Base-by-base conservation (phyloP, 2,797 vertebrate species). In the Esox lucius region DNA sequence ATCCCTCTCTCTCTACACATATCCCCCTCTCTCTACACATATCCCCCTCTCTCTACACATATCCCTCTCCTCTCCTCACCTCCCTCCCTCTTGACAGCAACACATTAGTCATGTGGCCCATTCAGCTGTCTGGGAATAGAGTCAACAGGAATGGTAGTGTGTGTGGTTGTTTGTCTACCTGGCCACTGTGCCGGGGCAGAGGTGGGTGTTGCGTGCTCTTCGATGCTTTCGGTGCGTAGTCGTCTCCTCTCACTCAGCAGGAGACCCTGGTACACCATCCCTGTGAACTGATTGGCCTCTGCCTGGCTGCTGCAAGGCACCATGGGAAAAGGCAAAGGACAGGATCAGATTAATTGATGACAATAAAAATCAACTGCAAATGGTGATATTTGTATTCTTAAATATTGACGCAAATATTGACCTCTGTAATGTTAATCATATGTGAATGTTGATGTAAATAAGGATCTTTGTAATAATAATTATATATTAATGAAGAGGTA, bases 241-340 rank as follows among this genome's bases (percentile, higher is more conserved):
- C 98, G 93, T 71, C 97, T 94, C 16, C 98, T 94, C 70, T 98
- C 98, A 26, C 98, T 98, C 78, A 99, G 89, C 76, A 99, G 88
- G 80, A 99, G 94, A 26, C 97, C 98, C 91, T 99, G 97, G 86
- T 99, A 99, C 81, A 97, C 96, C 96, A 98, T 98, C 78, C 97
- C 97, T 33, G 97, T 98, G 81, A 98, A 96, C 92, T 98, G 97
- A 91, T 94, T 98, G 33, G 96, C 91, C 85, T 98, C 97, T 1
- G 96, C 85, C 84, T 98, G 97, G 91, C 93, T 96, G 91, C 95
- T 96, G 83, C 79, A 84, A 81, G 73, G 59, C 74, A 78, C 73
- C 16, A 76, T 74, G 35, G 80, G 31, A 73, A 48, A 67, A 0
- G n/a, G 19, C 53, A 1, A 56, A 2, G 53, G 3, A 22, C 53